Percentiles rank a stretch among this genome's conserved stretches.
Conservation (phyloP, 2,888 invertebrate genomes). For the Spodoptera littoralis region DNA sequence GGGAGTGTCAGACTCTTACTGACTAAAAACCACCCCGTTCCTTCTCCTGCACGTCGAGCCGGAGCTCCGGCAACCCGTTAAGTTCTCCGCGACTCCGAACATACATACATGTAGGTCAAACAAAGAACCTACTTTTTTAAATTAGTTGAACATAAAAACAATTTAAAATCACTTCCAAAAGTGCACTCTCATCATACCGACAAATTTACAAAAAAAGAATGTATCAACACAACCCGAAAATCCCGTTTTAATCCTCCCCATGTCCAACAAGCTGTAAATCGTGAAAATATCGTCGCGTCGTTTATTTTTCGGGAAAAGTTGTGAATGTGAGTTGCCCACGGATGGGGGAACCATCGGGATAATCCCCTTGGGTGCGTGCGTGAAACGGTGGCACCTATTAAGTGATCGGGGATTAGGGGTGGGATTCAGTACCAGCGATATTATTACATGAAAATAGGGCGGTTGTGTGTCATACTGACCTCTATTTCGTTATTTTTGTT, state of each 20-base stretch:
- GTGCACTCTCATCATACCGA: too few relatives aligned
- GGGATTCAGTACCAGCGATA: conserved; percentile 1
- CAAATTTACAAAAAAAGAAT: too few relatives aligned
- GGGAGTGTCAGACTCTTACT: too few relatives aligned
- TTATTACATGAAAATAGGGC: background rate
- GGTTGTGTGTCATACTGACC: background rate
- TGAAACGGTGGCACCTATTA: conserved; percentile 30
- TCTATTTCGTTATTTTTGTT: conserved; percentile 1
- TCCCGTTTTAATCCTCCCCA: conserved; percentile 19
- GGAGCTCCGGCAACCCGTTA: too few relatives aligned
- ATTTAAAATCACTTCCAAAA: too few relatives aligned
- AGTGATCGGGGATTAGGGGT: conserved; percentile 28
- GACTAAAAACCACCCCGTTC: too few relatives aligned
- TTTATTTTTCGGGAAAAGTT: conserved; percentile 35
- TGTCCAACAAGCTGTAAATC: conserved; percentile 5
- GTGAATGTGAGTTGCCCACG: conserved; percentile 3
- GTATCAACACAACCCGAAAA: too few relatives aligned
- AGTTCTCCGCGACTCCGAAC: too few relatives aligned
- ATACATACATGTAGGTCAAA: too few relatives aligned
- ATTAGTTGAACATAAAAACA: too few relatives aligned
- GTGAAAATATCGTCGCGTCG: conserved; percentile 24
- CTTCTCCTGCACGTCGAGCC: too few relatives aligned
- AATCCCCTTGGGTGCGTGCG: conserved; percentile 33
- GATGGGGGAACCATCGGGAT: background rate
- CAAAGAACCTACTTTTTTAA: too few relatives aligned